Base-by-base conservation (phyloP, 2,888 invertebrate species). In the Eristalis pertinax region DNA sequence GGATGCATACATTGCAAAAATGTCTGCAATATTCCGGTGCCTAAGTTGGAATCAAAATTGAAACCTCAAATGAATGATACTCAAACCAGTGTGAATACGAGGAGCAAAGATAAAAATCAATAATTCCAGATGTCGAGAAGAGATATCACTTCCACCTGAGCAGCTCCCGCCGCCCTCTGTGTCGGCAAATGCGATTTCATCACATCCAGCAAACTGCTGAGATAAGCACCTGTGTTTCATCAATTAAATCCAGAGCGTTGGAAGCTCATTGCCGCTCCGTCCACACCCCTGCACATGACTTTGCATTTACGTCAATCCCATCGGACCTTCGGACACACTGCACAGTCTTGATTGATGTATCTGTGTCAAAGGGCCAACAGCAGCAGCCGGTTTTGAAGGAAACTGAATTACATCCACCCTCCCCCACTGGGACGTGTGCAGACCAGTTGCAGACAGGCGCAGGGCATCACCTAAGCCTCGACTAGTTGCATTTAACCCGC, bases 331-430 rank as follows among this genome's bases (percentile, higher is more conserved):
- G 26, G 24, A 60, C 60, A 26, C 26, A 26, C 60, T 26, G 60
- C 24, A 60, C 60, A 11, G 5, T 13, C 15, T 72, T 78, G 70
- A 70, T 64, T 70, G 70, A 65, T 63, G 24, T 35, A 56, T 64
- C 38, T 76, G 15, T 67, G 56, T 24, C 41, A 67, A 67, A 60
- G 32, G 58, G 10, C n/a, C 58, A 19, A 24, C 56, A 56, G 56
- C 50, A 56, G 41, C 43, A 13, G 50, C n/a, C n/a, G n/a, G n/a
- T n/a, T 19, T 35, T 32, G 43, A 73, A 60, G 58, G 60, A 2
- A 68, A 67, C 22, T 19, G 4, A n/a, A 58, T 67, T 60, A 43
- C 62, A 22, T 15, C 32, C 50, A 4, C n/a, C 50, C n/a, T 4
- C 50, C 19, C 5, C n/a, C 38, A 8, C 35, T 4, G 35, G 4